A percentile compares a stretch with the other conserved stretches of the same genome.
Evolutionary conservation across 2,797 vertebrate genomes (phyloP).

Genomic region (Pachyuromys duprasi): DNA sequence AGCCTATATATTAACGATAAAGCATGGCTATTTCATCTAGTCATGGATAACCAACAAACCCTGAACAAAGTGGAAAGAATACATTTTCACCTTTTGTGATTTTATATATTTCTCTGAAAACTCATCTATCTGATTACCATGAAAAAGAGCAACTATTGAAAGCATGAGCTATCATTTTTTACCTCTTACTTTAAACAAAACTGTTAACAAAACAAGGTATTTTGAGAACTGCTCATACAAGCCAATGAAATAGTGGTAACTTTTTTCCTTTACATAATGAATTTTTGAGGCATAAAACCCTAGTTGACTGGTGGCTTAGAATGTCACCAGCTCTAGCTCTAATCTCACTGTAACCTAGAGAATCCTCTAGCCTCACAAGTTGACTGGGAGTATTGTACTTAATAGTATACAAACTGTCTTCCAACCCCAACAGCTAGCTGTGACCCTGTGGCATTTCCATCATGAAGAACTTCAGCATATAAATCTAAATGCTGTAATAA

Average conservation of each 20-base stretch:
- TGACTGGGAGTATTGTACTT: neutral
- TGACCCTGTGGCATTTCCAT: slow-evolving; percentile 16
- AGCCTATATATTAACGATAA: neutral
- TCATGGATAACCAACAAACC: neutral
- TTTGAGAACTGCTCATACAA: neutral
- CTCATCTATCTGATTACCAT: slow-evolving; percentile 27
- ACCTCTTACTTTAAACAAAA: slow-evolving; percentile 49
- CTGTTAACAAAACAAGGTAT: slow-evolving; percentile 43
- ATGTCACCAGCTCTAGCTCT: neutral
- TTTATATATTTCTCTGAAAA: neutral
- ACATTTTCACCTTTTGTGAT: slow-evolving; percentile 4
- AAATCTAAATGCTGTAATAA: neutral
- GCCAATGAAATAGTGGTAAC: neutral
- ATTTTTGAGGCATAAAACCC: slow-evolving; percentile 5
- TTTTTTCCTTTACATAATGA: neutral
- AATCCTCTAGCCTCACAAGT: neutral
- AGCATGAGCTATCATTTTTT: slow-evolving; percentile 44
- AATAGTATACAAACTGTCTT: neutral
- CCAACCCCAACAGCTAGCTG: neutral
- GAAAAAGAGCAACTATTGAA: slow-evolving; percentile 27
- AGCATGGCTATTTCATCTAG: slow-evolving; percentile 3
- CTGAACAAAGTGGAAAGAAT: slow-evolving; percentile 32
- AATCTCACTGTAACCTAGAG: neutral
- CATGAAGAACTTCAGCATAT: slow-evolving; percentile 44
- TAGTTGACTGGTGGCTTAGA: neutral